A percentile compares a stretch with the other conserved stretches of the same genome.
Evolutionary conservation across 1,140 invertebrate genomes (phyloP).

Genomic region (Drosophila pseudoobscura): DNA sequence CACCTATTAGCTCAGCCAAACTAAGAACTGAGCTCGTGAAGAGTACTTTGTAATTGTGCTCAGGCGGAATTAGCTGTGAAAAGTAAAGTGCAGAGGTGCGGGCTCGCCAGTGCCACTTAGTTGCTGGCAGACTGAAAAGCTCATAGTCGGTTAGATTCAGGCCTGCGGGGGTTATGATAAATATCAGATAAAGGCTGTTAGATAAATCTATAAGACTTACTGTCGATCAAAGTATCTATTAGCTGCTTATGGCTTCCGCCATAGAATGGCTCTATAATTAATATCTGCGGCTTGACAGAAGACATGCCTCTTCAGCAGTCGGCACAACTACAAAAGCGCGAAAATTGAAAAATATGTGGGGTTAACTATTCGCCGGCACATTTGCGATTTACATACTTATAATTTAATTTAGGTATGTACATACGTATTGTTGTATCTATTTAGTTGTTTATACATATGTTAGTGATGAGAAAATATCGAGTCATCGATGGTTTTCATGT

Average conservation of each 20-base stretch:
- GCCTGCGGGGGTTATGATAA: conserved; percentile 42
- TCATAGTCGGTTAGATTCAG: conserved; percentile 74
- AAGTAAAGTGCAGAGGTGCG: conserved; percentile 88
- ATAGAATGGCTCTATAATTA: conserved; percentile 88
- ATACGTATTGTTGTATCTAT: no score
- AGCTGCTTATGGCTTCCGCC: conserved; percentile 89
- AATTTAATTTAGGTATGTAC: no score
- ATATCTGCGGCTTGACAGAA: conserved; percentile 66
- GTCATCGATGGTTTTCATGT: no score
- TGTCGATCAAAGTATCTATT: conserved; percentile 85
- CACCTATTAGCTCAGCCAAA: conserved; percentile 88
- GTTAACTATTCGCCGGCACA: no score
- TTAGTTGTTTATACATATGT: no score
- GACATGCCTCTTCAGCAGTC: conserved; percentile 2
- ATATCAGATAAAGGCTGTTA: no score
- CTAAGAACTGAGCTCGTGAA: conserved; percentile 90
- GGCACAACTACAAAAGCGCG: not conserved
- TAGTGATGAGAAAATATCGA: no score
- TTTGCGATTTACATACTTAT: no score
- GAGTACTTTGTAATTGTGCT: conserved; percentile 85
- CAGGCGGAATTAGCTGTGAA: conserved; percentile 85
- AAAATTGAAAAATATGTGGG: no score
- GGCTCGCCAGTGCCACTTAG: conserved; percentile 92
- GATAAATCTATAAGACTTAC: conserved; percentile 60
- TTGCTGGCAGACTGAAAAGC: conserved; percentile 86